A percentile compares a stretch with the other conserved stretches of the same genome.
These are phyloP conservation scores for Carollia perspicillata DNA, from an alignment of 2,113 vertebrate species.

Conservation along the genomic window DNA sequence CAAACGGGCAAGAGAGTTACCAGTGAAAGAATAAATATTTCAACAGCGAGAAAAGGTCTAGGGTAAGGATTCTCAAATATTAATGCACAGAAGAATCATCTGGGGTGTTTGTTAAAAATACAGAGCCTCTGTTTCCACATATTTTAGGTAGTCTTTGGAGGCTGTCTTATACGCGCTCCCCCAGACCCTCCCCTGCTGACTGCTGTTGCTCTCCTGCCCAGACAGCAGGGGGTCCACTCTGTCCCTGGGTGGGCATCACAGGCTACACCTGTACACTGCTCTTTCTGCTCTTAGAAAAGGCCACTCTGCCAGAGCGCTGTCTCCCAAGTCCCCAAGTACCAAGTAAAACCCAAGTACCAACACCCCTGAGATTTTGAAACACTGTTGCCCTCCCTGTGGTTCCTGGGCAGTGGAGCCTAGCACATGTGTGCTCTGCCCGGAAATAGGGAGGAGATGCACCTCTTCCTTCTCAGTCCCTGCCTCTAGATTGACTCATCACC, in stretches of 20 bases:
- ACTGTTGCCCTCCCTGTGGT: not conserved
- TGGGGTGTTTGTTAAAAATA: not conserved
- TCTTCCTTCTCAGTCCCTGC: not conserved
- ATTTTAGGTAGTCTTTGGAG: not conserved
- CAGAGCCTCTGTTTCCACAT: not conserved
- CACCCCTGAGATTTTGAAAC: not conserved
- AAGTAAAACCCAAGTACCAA: not conserved
- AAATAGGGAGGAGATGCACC: not conserved
- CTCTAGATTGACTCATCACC: not conserved
- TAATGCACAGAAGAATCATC: not conserved
- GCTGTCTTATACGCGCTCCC: not conserved
- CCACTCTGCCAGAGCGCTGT: not conserved
- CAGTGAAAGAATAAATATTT: not conserved
- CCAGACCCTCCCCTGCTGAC: not conserved
- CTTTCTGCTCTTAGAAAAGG: not conserved
- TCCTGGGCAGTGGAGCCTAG: not conserved
- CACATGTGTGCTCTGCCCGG: not conserved
- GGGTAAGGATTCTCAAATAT: not conserved
- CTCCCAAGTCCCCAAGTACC: not conserved
- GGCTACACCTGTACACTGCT: not conserved
- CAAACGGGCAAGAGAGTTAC: not conserved
- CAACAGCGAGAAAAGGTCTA: not conserved
- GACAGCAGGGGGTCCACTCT: not conserved
- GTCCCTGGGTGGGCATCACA: not conserved
- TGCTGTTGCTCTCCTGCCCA: not conserved